These are phyloP conservation scores for Rattus norvegicus DNA, from an alignment of 2,113 vertebrate species.

Conservation along the genomic window DNA sequence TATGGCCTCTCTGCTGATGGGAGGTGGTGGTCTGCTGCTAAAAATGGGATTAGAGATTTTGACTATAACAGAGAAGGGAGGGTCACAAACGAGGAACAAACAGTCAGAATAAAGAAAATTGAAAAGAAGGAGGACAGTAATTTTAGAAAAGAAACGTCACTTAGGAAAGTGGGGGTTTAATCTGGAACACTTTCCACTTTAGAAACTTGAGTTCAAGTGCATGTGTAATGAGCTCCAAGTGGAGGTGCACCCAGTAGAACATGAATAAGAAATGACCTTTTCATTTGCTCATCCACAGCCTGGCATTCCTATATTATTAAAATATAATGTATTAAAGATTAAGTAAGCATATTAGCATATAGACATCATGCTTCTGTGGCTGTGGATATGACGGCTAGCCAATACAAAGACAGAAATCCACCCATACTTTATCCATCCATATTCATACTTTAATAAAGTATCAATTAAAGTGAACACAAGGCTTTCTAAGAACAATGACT, in stretches of 20 bases:
- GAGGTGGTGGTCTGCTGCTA: conserved; percentile 72
- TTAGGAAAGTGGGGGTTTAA: conserved; percentile 72
- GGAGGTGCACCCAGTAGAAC: conserved; percentile 77
- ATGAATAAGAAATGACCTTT: conserved; percentile 83
- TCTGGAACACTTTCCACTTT: conserved; percentile 76
- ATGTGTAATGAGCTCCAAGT: conserved; percentile 78
- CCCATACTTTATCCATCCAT: too few species aligned
- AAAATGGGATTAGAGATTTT: conserved; percentile 72
- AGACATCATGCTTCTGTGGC: conserved; percentile 60
- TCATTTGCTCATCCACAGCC: conserved; percentile 72
- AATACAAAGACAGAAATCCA: conserved; percentile 25
- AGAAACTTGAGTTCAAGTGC: conserved; percentile 72
- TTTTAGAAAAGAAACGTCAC: conserved; percentile 75
- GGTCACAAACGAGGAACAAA: conserved; percentile 70
- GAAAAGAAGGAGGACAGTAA: conserved; percentile 61
- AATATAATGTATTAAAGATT: conserved; percentile 82
- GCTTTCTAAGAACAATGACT: conserved; percentile 23
- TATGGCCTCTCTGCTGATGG: conserved; percentile 76
- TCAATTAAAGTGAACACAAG: conserved; percentile 55
- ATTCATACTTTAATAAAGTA: conserved; percentile 58
- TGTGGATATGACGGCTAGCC: conserved; percentile 4
- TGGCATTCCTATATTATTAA: conserved; percentile 81
- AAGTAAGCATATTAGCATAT: conserved; percentile 80
- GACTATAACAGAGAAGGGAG: conserved; percentile 53
- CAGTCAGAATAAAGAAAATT: conserved; percentile 75